Base-by-base conservation (phyloP, 2,888 invertebrate genomes). In the Athalia circularis region DNA sequence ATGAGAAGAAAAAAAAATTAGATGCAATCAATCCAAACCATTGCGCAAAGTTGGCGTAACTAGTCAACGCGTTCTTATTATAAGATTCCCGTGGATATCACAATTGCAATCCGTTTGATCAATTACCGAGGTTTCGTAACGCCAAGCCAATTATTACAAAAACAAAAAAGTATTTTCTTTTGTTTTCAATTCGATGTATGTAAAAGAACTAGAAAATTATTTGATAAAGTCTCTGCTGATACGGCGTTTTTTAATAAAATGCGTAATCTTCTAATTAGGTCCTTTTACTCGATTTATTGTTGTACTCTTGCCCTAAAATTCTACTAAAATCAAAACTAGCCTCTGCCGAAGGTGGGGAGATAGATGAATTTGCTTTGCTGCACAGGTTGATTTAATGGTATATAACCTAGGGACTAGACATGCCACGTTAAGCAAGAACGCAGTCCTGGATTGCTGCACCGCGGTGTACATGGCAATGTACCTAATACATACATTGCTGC, bases 371-470 rank as follows among this genome's bases (percentile, higher is more conserved):
- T 3, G 6, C 8, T 7, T 13, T 11, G 70, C 8, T 54, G n/a
- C 54, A 54, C 6, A 54, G 3, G 54, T 54, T 54, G 13, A 13
- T 47, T 5, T n/a, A 67, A 13, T 8, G 43, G 29, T 43, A 54
- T 54, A 54, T 50, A 68, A 54, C 43, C 11, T n/a, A 29, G 70
- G 57, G 50, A 70, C 70, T 70, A 70, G 70, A 70, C 70, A 70
- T 54, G 70, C 70, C 70, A 43, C 70, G 57, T 70, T 70, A 57
- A 45, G 54, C 70, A 54, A 54, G 70, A 70, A 70, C 70, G 57
- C 43, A 52, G 45, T 43, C 54, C 43, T 70, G 54, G 54, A 70
- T 29, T 43, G 54, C 70, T 70, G 57, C 70, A 11, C n/a, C 62
- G 62, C 43, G 8, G n/a, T n/a, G 29, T 29, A 29, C 29, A 29